A percentile compares a stretch with the other conserved stretches of the same genome.
These are phyloP conservation scores for Propithecus coquereli DNA, from an alignment of 2,113 vertebrate species.

Conservation along the genomic window DNA sequence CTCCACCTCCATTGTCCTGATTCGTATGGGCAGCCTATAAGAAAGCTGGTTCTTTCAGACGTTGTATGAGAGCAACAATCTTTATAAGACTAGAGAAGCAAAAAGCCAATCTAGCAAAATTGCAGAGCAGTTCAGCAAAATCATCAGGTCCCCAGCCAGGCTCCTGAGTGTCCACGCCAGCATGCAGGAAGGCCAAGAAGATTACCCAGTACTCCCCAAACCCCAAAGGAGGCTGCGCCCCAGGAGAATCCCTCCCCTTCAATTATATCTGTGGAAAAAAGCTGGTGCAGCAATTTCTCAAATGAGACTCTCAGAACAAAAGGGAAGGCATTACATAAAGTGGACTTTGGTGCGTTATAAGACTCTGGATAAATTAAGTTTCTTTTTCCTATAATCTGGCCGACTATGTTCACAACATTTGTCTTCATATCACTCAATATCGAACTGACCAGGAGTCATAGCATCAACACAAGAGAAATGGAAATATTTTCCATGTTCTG, in stretches of 20 bases:
- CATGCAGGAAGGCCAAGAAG: neutral
- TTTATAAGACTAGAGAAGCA: neutral
- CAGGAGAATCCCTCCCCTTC: neutral
- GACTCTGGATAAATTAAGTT: neutral
- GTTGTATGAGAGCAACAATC: neutral
- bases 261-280: neutral
- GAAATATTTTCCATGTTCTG: conserved; percentile 8
- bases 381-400: neutral
- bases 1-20: neutral
- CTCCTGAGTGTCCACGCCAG: neutral
- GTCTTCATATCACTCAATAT: neutral
- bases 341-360: neutral
- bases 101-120: neutral
- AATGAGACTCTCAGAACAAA: neutral
- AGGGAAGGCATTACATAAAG: neutral
- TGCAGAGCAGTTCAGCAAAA: neutral
- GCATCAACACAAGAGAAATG: neutral
- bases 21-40: neutral
- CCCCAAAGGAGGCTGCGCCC: neutral
- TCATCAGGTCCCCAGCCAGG: neutral
- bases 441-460: neutral
- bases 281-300: neutral
- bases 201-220: neutral
- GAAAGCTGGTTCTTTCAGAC: neutral
- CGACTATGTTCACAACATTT: neutral